Base-by-base conservation (phyloP, 2,113 vertebrate species). In the Odocoileus hemionus region DNA sequence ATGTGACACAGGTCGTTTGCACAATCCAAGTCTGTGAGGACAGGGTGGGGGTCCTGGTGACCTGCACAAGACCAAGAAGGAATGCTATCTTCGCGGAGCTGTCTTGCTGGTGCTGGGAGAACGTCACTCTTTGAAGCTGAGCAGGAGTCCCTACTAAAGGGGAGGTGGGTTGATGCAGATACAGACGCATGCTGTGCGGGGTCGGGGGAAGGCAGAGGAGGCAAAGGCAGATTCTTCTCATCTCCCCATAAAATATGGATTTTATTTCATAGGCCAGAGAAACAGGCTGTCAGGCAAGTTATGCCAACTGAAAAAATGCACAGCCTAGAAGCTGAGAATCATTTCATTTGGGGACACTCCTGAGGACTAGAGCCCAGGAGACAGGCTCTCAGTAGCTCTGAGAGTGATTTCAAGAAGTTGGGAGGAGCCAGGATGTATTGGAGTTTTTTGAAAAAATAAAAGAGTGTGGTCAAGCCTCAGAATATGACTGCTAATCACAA, bases 1-100 rank as follows among this genome's bases (percentile, higher is more conserved):
- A 1, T 2, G 7, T 16, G 43, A 45, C 14, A 1, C 4, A 1
- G 76, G 26, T 9, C 3, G 26, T 17, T 9, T 10, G 43, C 76
- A 28, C 26, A 10, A 28, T 30, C 39, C 43, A 30, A 26, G 43
- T 9, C 43, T 17, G 26, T 30, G 43, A 30, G 76, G 25, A 8
- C 76, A 79, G 10, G 43, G 76, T 9, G 76, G 74, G 28, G 43
- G 76, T 30, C 43, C 14, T 47, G 23, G 74, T 5, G 43, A 14
- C 26, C 36, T 21, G 10, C 36, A 11, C 2, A 3, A 74, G 36
- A 19, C 67, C 36, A 13, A 13, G 67, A 25, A 70, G 36, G 36
- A 39, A 6, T 4, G 39, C 12, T 15, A 12, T 43, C 70, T 26
- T 14, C 21, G 3, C 0, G 6, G 70, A 43, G 21, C 70, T 25